A percentile compares a stretch with the other conserved stretches of the same genome.
These are phyloP conservation scores for Phengaris arion DNA, from an alignment of 2,888 invertebrate species.

Conservation along the genomic window DNA sequence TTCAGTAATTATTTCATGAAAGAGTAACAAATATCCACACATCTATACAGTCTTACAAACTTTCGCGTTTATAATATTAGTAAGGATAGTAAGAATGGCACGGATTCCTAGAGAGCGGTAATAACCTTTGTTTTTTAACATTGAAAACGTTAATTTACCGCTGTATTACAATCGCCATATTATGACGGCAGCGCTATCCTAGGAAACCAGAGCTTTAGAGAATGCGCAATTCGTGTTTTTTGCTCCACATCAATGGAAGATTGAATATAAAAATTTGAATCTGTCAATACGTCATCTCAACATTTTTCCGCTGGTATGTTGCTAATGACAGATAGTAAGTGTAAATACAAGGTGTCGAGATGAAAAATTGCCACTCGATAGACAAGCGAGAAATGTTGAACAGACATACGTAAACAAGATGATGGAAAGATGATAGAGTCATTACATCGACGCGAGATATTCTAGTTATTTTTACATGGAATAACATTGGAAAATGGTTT, in stretches of 20 bases:
- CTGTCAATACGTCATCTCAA: background rate
- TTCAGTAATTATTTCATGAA: too few relatives aligned
- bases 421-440: background rate
- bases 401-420: background rate
- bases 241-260: background rate
- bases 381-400: background rate
- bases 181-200: too few relatives aligned
- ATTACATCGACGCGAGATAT: background rate
- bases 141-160: too few relatives aligned
- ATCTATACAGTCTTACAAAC: too few relatives aligned
- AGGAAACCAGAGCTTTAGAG: too few relatives aligned
- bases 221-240: too few relatives aligned
- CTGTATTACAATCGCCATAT: too few relatives aligned
- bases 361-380: conserved; percentile 18
- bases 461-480: background rate
- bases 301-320: background rate
- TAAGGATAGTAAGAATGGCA: too few relatives aligned
- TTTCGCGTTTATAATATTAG: too few relatives aligned
- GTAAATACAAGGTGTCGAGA: conserved; percentile 10
- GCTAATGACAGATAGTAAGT: conserved; percentile 12
- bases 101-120: too few relatives aligned
- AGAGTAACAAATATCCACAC: too few relatives aligned
- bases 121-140: too few relatives aligned
- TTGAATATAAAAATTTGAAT: background rate
- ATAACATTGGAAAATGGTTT: background rate